Percentiles rank a stretch among this genome's conserved stretches.
Evolutionary conservation across 2,888 invertebrate species (phyloP).

Genomic region (Nysson spinosus): DNA sequence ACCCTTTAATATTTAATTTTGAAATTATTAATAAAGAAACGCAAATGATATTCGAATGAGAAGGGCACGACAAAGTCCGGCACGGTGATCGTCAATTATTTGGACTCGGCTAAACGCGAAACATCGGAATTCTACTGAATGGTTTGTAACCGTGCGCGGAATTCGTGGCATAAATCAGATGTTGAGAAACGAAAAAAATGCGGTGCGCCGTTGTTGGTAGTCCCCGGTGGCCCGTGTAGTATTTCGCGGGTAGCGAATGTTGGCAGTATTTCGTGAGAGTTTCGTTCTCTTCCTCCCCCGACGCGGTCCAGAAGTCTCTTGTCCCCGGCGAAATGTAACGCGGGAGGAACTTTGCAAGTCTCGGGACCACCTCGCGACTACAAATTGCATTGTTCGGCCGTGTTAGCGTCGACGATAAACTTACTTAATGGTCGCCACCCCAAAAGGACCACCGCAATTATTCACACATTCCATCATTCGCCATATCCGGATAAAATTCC

Average conservation of each 20-base stretch:
- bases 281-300: background rate
- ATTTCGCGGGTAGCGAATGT: slow-evolving; percentile 60
- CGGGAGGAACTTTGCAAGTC: slow-evolving; percentile 22
- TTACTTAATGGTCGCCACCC: slow-evolving; percentile 60
- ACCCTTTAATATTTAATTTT: too few relatives aligned
- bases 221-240: slow-evolving; percentile 57
- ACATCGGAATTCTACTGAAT: slow-evolving; percentile 49
- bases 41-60: background rate
- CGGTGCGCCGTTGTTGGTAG: slow-evolving; percentile 57
- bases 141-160: slow-evolving; percentile 55
- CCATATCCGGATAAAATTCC: too few relatives aligned
- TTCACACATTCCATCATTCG: background rate
- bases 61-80: slow-evolving; percentile 24
- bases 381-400: slow-evolving; percentile 72
- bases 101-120: slow-evolving; percentile 27
- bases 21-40: too few relatives aligned
- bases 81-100: slow-evolving; percentile 25
- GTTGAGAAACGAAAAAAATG: slow-evolving; percentile 56
- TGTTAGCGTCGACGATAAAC: slow-evolving; percentile 53
- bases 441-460: background rate
- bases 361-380: slow-evolving; percentile 62
- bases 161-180: slow-evolving; percentile 63
- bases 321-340: slow-evolving; percentile 39
- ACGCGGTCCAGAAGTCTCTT: slow-evolving; percentile 16
- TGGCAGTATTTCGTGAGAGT: slow-evolving; percentile 62